These are phyloP conservation scores for Drosophila pegasa DNA, from an alignment of 2,888 invertebrate species.

Conservation along the genomic window DNA sequence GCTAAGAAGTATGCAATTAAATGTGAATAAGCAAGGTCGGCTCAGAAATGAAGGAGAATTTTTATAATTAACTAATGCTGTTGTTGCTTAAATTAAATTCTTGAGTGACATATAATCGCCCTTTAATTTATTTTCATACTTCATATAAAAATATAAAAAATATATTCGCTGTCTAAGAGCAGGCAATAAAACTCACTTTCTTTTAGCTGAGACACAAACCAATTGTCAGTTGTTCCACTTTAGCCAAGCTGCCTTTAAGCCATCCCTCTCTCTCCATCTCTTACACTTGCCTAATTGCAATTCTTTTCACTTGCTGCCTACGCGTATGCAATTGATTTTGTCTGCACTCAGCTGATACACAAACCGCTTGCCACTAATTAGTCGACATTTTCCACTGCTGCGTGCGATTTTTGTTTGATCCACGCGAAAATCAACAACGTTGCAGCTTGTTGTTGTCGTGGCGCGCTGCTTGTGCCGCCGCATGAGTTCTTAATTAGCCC, in stretches of 20 bases:
- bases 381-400: slow-evolving; percentile 50
- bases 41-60: fast-evolving
- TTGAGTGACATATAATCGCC: neutral
- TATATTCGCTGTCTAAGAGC: neutral
- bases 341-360: slow-evolving; percentile 30
- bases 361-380: slow-evolving; percentile 43
- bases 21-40: no score
- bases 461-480: slow-evolving; percentile 33
- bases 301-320: slow-evolving; percentile 15
- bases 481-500: slow-evolving; percentile 74
- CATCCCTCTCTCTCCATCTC: neutral
- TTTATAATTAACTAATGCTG: no score
- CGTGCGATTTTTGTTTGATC: slow-evolving; percentile 52
- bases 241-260: neutral
- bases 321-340: slow-evolving; percentile 30
- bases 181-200: neutral
- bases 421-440: slow-evolving; percentile 58
- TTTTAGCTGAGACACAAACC: neutral
- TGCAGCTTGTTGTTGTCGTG: slow-evolving; percentile 37
- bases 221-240: neutral
- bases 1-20: neutral
- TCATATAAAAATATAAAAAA: neutral
- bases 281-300: slow-evolving; percentile 1
- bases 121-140: neutral
- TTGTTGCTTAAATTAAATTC: neutral